These are phyloP conservation scores for Pangasius djambal DNA, from an alignment of 2,797 vertebrate species.

Conservation along the genomic window DNA sequence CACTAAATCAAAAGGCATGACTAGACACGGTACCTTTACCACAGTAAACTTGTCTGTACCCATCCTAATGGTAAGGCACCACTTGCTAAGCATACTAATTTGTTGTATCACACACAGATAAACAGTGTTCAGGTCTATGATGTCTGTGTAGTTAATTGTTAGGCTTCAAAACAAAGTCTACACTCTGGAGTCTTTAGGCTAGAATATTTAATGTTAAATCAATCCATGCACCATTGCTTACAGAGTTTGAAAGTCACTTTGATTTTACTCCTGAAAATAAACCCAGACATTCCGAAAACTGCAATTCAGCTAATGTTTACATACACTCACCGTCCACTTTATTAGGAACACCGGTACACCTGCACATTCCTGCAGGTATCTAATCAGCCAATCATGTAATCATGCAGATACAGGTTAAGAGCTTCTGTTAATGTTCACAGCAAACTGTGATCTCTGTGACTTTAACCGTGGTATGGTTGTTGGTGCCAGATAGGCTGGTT, in stretches of 20 bases:
- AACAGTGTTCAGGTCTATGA: background rate
- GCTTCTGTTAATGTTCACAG: background rate
- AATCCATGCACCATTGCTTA: background rate
- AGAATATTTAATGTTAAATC: background rate
- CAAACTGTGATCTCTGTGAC: background rate
- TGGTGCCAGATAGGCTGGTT: background rate
- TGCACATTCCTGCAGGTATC: background rate
- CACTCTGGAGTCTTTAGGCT: background rate
- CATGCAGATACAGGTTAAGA: background rate
- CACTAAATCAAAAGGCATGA: constrained; percentile 31
- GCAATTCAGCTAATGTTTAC: background rate
- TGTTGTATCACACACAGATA: constrained; percentile 12
- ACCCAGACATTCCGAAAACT: background rate
- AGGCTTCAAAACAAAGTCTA: background rate
- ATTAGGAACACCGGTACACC: background rate
- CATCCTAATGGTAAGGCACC: background rate
- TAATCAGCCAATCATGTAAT: background rate
- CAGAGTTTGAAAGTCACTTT: background rate
- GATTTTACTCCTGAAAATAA: background rate
- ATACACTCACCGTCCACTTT: background rate
- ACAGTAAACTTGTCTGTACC: constrained; percentile 20
- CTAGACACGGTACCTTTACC: constrained; percentile 23
- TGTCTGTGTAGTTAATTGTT: constrained; percentile 28
- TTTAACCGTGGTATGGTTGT: background rate
- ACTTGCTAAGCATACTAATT: constrained; percentile 33